Base-by-base conservation (phyloP, 2,888 invertebrate species). In the Sinohyriopsis cumingii region DNA sequence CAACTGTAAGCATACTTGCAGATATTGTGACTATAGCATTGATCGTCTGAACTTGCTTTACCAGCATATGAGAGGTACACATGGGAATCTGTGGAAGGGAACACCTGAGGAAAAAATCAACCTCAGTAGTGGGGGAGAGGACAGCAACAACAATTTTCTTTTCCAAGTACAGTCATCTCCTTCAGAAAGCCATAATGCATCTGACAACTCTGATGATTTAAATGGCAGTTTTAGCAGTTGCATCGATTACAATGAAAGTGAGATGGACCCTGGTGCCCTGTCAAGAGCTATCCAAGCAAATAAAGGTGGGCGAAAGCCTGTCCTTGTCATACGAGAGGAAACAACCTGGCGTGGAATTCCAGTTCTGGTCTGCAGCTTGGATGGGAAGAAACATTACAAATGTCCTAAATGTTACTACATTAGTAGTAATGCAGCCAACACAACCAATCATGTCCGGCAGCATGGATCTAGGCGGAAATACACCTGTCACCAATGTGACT, bases 341-440 rank as follows among this genome's bases (percentile, higher is more conserved):
- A 71, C 72, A 5, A 71, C 68, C 9, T 83, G 73, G 79, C 67
- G 77, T 61, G 83, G 82, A 12, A 71, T 76, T 62, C 78, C 79
- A 18, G 68, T 79, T 24, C 76, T 79, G 66, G 78, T 79, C 28
- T 80, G 78, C 71, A 88, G 59, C 84, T 79, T 81, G 66, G 86
- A 82, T 77, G 83, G 86, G 24, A 77, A 75, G 54, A 82, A 79
- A 62, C 72, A 77, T 59, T 82, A 84, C 75, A 87, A 88, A 63
- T 93, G 93, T 79, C 92, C 93, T 5, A 80, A 80, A 24, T 87
- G 87, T 73, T 69, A 79, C 15, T 86, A 82, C 69, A 77, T 83
- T 59, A 84, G 82, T 64, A 75, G 69, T 56, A 86, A 84, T 74
- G 80, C 83, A 7, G 79, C 84, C 7, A 81, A 82, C 63, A 79